phyloP scores from a whole-genome alignment of 2,888 invertebrate genomes.

The Poecilus cupreus region DNA sequence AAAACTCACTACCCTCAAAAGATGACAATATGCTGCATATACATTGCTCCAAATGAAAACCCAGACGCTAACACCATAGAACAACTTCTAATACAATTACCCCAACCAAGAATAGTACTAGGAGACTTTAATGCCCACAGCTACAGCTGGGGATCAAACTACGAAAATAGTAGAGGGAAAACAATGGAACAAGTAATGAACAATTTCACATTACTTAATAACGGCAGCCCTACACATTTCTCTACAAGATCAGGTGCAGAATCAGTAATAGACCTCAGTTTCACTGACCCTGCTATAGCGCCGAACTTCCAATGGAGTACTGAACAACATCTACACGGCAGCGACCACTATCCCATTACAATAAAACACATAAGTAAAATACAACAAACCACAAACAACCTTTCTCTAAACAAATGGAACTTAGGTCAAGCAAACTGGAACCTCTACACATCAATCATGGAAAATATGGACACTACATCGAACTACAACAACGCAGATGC shows the following conservation, averaged over 20 bases:
- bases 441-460: neutral
- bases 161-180: constrained; percentile 60
- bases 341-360: constrained; percentile 1
- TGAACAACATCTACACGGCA: neutral
- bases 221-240: neutral
- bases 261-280: constrained; percentile 4
- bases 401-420: neutral
- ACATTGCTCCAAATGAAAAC: neutral
- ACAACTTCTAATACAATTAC: neutral
- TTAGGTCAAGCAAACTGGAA: constrained; percentile 17
- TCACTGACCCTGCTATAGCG: neutral
- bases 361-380: neutral
- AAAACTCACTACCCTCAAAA: neutral
- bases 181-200: constrained; percentile 61
- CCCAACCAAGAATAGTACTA: constrained; percentile 62
- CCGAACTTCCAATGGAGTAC: neutral
- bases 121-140: too few species aligned
- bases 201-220: neutral
- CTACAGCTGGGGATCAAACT: constrained; percentile 60
- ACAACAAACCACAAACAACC: neutral
- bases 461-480: neutral
- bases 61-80: constrained; percentile 16
- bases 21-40: neutral
- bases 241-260: neutral
- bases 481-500: neutral